These are phyloP conservation scores for Magallana gigas DNA, from an alignment of 1,140 invertebrate genomes.

Conservation along the genomic window DNA sequence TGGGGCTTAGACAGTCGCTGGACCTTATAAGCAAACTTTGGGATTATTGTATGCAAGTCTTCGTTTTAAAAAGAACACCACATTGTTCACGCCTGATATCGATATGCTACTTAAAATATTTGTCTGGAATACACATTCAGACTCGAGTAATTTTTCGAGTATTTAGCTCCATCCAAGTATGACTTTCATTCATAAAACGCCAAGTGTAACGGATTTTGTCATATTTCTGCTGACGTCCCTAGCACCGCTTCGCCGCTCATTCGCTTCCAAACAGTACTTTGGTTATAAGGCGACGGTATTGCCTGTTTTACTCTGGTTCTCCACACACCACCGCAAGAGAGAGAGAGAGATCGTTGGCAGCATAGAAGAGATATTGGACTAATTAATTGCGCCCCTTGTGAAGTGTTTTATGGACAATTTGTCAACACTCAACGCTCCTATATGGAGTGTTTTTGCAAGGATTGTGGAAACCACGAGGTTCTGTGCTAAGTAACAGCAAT, in stretches of 20 bases:
- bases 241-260: slow-evolving; percentile 11
- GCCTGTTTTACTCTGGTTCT: background rate
- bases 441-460: background rate
- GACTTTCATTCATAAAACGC: slow-evolving; percentile 44
- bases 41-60: slow-evolving; percentile 20
- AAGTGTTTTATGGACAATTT: slow-evolving; percentile 3
- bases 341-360: background rate
- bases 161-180: slow-evolving; percentile 55
- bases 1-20: slow-evolving; percentile 35
- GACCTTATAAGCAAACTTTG: slow-evolving; percentile 30
- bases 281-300: background rate
- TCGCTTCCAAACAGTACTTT: slow-evolving; percentile 7
- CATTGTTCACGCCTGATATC: slow-evolving; percentile 30
- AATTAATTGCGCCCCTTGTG: background rate
- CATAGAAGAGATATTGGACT: background rate
- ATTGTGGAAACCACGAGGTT: background rate
- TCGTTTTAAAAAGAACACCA: slow-evolving; percentile 13
- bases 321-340: background rate
- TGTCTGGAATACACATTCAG: slow-evolving; percentile 46
- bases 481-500: background rate
- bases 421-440: background rate
- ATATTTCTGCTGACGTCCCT: background rate
- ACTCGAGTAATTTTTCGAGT: slow-evolving; percentile 55
- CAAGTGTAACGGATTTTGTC: slow-evolving; percentile 33
- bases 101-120: slow-evolving; percentile 47